Base-by-base conservation (phyloP, 1,140 invertebrate genomes). In the Popillia japonica region DNA sequence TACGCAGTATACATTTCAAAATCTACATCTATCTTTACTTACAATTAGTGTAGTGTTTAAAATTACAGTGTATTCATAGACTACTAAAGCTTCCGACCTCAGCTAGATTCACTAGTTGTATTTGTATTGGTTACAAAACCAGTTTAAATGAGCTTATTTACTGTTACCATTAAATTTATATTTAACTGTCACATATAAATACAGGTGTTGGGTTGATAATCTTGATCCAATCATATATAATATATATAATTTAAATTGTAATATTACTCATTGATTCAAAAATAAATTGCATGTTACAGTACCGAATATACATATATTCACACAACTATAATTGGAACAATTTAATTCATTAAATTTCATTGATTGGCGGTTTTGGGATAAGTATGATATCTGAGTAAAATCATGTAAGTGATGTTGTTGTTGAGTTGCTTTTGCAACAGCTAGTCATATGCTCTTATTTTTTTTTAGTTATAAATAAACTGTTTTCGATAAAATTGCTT, bases 241-340 rank as follows among this genome's bases (percentile, higher is more conserved):
- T n/a, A n/a, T n/a, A 55, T 17, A n/a, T 55, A 55, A 55, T 55
- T 55, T 55, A 55, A n/a, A 4, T n/a, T n/a, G 48, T 55, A 55
- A 55, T 55, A 55, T 55, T 55, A 55, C n/a, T n/a, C 14, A 17
- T 17, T 17, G 48, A 55, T 0, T 55, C n/a, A 55, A 55, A n/a
- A 55, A 55, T 55, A 55, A 55, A 55, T 55, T 55, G n/a, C 17
- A 17, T 17, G 6, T 17, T 55, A n/a, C 17, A 17, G 17, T n/a
- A 14, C 17, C 17, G 17, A 55, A 6, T 0, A 34, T 34, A 34
- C 4, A 34, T 34, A 34, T 34, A 34, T 34, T 34, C 14, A n/a
- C 14, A 17, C 14, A 14, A 55, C 11, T 14, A 55, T 55, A 55
- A 55, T 55, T 55, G 10, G 17, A 1, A 10, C 44, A 48, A 6